These are phyloP conservation scores for Luperina nickerlii DNA, from an alignment of 2,888 invertebrate species.

Conservation along the genomic window DNA sequence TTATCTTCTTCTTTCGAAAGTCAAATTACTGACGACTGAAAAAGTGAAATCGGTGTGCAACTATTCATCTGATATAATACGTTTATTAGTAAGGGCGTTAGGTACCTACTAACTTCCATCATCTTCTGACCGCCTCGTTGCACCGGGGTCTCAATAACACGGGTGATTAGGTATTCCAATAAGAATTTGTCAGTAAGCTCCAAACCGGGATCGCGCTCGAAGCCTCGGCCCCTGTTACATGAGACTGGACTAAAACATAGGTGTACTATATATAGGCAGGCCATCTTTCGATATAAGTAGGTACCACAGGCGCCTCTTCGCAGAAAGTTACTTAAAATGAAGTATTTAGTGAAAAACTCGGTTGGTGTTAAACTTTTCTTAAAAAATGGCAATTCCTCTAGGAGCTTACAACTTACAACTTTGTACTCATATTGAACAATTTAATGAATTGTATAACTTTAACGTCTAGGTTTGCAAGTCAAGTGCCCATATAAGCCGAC, in stretches of 20 bases:
- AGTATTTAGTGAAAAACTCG: background rate
- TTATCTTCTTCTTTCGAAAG: too few relatives aligned
- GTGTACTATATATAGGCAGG: background rate
- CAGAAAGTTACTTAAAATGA: too few relatives aligned
- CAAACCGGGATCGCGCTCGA: background rate
- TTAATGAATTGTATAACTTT: conserved; percentile 29
- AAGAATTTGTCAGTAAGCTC: background rate
- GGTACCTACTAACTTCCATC: background rate
- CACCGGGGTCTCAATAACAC: background rate
- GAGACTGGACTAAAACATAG: background rate
- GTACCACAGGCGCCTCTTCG: background rate
- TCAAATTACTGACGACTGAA: too few relatives aligned
- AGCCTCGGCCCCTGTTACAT: background rate
- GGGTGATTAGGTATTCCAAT: background rate
- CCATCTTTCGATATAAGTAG: too few relatives aligned
- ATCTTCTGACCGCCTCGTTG: background rate
- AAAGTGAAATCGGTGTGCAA: too few relatives aligned
- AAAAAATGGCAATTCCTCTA: background rate
- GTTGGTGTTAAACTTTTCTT: background rate
- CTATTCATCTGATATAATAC: too few relatives aligned
- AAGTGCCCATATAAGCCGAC: conserved; percentile 20
- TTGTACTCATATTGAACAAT: conserved; percentile 7
- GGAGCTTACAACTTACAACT: background rate
- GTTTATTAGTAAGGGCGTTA: too few relatives aligned
- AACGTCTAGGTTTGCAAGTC: conserved; percentile 20